phyloP scores from a whole-genome alignment of 2,888 invertebrate species.

The Drosophila colorata region DNA sequence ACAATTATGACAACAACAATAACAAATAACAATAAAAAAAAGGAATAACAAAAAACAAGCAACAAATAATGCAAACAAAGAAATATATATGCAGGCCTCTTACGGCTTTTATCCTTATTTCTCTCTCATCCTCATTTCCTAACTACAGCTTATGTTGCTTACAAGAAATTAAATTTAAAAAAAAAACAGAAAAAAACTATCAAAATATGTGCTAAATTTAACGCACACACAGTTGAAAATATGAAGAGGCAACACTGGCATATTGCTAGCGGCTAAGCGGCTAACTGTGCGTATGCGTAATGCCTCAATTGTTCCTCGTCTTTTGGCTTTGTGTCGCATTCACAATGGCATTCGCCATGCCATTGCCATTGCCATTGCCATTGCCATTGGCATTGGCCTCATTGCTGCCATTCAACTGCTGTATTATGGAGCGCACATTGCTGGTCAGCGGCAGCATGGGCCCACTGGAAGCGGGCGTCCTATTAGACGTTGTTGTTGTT shows the following conservation, averaged over 20 bases:
- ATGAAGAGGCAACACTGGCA: slow-evolving; percentile 4
- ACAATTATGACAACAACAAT: slow-evolving; percentile 69
- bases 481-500: slow-evolving; percentile 10
- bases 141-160: background rate
- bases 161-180: slow-evolving; percentile 7
- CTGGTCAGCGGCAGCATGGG: slow-evolving; percentile 64
- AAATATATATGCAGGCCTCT: background rate
- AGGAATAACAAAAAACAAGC: slow-evolving; percentile 11
- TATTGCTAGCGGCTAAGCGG: slow-evolving; percentile 15
- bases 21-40: slow-evolving; percentile 47
- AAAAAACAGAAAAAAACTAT: background rate
- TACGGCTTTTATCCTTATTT: background rate
- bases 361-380: slow-evolving; percentile 65
- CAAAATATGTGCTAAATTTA: slow-evolving; percentile 27
- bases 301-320: slow-evolving; percentile 47
- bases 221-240: slow-evolving; percentile 13
- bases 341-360: slow-evolving; percentile 53
- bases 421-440: slow-evolving; percentile 79
- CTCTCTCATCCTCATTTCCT: background rate
- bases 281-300: slow-evolving; percentile 25
- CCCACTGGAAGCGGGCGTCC: slow-evolving; percentile 35
- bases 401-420: slow-evolving; percentile 75
- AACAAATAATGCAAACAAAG: slow-evolving; percentile 9
- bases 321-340: slow-evolving; percentile 37
- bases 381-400: slow-evolving; percentile 55